phyloP scores from a whole-genome alignment of 2,797 vertebrate species.

The Sebastes iracundus region DNA sequence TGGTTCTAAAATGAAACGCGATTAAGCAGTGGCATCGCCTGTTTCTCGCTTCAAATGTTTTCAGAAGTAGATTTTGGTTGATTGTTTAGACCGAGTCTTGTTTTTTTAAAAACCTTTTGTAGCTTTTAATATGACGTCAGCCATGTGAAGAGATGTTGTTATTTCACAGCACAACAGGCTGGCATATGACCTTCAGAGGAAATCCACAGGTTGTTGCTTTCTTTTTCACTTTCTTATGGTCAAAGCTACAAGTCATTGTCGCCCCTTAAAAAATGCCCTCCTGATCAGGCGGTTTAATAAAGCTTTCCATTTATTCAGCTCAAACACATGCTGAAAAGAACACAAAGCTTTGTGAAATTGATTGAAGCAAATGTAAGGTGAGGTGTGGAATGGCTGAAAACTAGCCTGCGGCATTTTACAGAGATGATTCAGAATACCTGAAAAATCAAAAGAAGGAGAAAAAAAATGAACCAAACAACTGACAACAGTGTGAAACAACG shows the following conservation, averaged over 20 bases:
- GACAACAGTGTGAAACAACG: not conserved
- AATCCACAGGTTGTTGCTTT: not conserved
- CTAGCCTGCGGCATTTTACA: conserved; percentile 28
- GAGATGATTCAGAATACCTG: conserved; percentile 30
- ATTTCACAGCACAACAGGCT: conserved; percentile 1
- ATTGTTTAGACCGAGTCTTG: too few species aligned
- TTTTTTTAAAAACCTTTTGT: too few species aligned
- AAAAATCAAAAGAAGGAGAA: not conserved
- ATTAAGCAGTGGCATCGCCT: too few species aligned
- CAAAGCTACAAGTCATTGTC: not conserved
- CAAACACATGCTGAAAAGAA: conserved; percentile 2
- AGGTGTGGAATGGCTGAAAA: conserved; percentile 32
- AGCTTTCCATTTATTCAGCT: conserved; percentile 7
- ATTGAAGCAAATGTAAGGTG: conserved; percentile 20
- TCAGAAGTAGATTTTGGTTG: too few species aligned
- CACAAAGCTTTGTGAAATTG: conserved; percentile 21
- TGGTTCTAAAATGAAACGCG: too few species aligned
- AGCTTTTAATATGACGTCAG: not conserved
- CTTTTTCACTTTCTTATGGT: not conserved
- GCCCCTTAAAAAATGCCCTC: not conserved
- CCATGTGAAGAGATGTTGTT: conserved; percentile 8
- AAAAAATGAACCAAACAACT: not conserved
- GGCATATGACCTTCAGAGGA: not conserved
- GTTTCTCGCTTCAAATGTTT: too few species aligned
- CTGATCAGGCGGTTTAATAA: conserved; percentile 7